Conservation (phyloP, 2,888 invertebrate genomes). For the Ormyrus rosae region DNA sequence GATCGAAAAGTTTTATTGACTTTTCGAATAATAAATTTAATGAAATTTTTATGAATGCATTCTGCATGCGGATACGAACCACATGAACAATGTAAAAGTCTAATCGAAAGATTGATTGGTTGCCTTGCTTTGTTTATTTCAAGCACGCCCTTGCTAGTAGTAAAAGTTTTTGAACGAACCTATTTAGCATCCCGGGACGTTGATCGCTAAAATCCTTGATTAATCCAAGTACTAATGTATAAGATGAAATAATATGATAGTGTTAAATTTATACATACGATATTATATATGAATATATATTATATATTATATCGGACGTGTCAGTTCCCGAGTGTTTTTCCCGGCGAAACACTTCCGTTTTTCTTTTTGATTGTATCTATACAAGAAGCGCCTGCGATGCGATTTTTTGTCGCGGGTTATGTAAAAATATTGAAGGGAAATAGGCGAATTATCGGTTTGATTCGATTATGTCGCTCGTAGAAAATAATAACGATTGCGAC, state of each 20-base stretch:
- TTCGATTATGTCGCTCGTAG: conserved; percentile 43
- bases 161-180: conserved; percentile 64
- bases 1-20: conserved; percentile 57
- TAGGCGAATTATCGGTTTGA: conserved; percentile 47
- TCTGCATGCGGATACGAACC: conserved; percentile 35
- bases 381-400: conserved; percentile 50
- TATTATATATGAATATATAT: conserved; percentile 57
- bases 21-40: conserved; percentile 51
- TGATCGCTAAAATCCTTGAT: conserved; percentile 65
- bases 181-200: conserved; percentile 68
- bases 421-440: conserved; percentile 54
- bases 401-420: conserved; percentile 52
- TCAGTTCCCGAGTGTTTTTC: conserved; percentile 68
- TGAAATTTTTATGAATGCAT: conserved; percentile 41
- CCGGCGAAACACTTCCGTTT: conserved; percentile 57
- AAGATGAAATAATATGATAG: conserved; percentile 68
- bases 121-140: conserved; percentile 59
- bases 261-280: conserved; percentile 72
- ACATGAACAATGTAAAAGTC: conserved; percentile 46
- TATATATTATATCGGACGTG: conserved; percentile 66
- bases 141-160: conserved; percentile 61
- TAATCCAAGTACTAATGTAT: conserved; percentile 64
- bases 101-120: conserved; percentile 58
- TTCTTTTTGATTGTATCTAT: conserved; percentile 54
- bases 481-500: conserved; percentile 31